Base-by-base conservation (phyloP, 2,888 invertebrate species). In the Agriopis aurantiaria region DNA sequence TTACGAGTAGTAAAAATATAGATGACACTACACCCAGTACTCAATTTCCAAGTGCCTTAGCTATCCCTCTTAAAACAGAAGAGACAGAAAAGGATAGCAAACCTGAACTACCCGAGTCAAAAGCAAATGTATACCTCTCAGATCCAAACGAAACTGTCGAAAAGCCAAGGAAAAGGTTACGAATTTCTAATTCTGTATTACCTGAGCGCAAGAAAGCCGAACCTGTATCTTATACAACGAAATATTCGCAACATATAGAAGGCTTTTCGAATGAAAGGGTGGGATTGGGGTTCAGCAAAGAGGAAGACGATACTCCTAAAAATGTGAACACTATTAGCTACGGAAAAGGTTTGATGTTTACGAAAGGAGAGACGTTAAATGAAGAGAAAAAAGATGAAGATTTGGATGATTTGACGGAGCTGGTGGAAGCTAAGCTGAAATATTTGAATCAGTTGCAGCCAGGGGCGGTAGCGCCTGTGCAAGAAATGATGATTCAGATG, bases 401-500 rank as follows among this genome's bases (percentile, higher is more conserved):
- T 7, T 75, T 91, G 65, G 91, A 93, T 2, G 89, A 91, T 46
- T 59, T 89, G 75, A 87, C 88, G 0, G 91, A 92, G 0, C 75
- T 95, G 40, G 83, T 95, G 51, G 92, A 92, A 73, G 94, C 95
- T 8, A 95, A 95, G 80, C 80, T 95, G 77, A 94, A 92, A 80
- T 95, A 94, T 75, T 77, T 95, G 76, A 92, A 90, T 49, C 91
- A 95, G 75, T 82, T 93, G 71, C 95, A 95, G 76, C 90, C 93
- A 9, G 82, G 82, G 68, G 74, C 84, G 8, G 82, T 95, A 59
- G 87, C 95, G n/a, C 94, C 95, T 1, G 91, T 95, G 46, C 95
- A 95, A 76, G 92, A 94, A 78, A 93, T 95, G 93, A 82, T 93
- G 72, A 93, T 95, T 78, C 95, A 95, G 80, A 87, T 95, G 88